Evolutionary conservation across 2,113 vertebrate species (phyloP).

Genomic region (Nestor notabilis): DNA sequence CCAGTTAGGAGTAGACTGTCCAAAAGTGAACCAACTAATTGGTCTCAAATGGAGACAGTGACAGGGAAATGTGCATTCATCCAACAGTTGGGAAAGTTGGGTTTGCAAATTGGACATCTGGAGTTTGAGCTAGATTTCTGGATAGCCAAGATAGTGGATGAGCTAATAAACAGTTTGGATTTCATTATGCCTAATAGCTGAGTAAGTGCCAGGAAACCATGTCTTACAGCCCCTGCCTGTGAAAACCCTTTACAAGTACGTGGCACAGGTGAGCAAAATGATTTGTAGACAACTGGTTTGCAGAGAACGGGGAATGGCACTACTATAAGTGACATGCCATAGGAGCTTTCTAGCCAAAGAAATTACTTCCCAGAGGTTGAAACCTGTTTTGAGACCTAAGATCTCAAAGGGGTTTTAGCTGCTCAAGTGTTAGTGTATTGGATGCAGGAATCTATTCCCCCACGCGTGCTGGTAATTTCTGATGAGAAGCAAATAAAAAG

Average conservation of each 20-base stretch:
- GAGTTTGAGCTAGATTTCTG: slow-evolving; percentile 55
- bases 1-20: neutral
- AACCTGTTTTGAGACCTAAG: neutral
- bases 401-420: neutral
- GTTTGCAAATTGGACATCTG: slow-evolving; percentile 56
- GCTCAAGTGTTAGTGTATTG: neutral
- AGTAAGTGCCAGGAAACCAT: slow-evolving; percentile 20
- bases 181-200: slow-evolving; percentile 35
- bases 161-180: slow-evolving; percentile 63
- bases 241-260: slow-evolving; percentile 7
- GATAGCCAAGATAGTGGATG: slow-evolving; percentile 42
- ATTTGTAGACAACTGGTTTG: neutral
- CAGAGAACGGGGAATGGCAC: neutral
- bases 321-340: neutral
- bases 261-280: slow-evolving; percentile 1
- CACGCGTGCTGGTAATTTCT: neutral
- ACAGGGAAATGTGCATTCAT: neutral
- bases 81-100: slow-evolving; percentile 35
- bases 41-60: slow-evolving; percentile 48
- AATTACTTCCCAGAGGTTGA: neutral
- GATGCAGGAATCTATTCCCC: neutral
- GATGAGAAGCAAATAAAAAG: neutral
- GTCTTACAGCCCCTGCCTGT: neutral
- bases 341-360: neutral
- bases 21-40: slow-evolving; percentile 57